Evolutionary conservation across 2,888 invertebrate species (phyloP), one percentile per base, ranked within the genome.

Genomic region (Drosophila histrio): DNA sequence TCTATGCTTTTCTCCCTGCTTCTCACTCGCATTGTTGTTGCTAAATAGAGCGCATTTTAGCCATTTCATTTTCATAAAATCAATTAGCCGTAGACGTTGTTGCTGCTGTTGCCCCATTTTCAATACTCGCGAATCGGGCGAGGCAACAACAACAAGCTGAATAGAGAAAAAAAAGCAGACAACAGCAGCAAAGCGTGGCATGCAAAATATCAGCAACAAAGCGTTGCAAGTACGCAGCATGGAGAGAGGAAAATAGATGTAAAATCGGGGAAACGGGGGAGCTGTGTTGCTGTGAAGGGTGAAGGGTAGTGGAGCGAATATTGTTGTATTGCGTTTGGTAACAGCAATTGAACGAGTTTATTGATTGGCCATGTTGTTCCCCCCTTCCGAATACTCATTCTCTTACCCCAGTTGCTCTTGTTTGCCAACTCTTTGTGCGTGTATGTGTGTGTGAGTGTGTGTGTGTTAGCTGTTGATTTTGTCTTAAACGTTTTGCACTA

Each of bases 41-140:
- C 72, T 72, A 89, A 83, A 89, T 83, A 83, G 83, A 88, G 83
- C 89, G 82, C 67, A 81, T 81, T 87, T 87, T 85, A 84, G 87
- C 83, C 83, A 88, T 88, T 88, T 87, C 85, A 88, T 74, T 77
- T 88, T 80, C 85, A 74, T 81, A 70, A 77, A 84, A 69, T 83
- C 74, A 76, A 83, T 74, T 81, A 81, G 81, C 66, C 67, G 67
- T 79, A 64, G 67, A 66, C 49, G 60, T 58, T 71, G 80, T 38
- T 63, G 75, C 39, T 53, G 43, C 34, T 61, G 72, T 21, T 56
- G 78, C 64, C 60, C 75, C 79, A 79, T 70, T 76, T 76, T 50
- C 59, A 41, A 49, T 53, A 52, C 71, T 72, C 41, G 67, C 73
- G 66, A 72, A 72, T 59, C 57, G 49, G 62, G 63, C 39, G 26